Conservation (phyloP, 2,113 vertebrate genomes). For the Halichoerus grypus region DNA sequence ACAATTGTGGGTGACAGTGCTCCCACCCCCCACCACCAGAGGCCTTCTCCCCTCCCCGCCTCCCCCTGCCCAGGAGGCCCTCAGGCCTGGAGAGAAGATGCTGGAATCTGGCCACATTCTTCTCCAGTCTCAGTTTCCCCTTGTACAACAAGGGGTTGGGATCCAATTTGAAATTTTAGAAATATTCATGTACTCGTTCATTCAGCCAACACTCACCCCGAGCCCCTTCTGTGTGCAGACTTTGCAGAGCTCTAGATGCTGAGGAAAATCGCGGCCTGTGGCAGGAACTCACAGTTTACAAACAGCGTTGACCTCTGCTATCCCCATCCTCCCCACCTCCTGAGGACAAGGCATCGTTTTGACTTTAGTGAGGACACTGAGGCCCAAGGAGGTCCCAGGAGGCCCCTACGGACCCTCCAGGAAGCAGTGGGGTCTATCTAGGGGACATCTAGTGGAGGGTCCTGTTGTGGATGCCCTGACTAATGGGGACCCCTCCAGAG, state of each 20-base stretch:
- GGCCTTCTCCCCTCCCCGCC: rapidly evolving
- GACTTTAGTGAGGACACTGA: neutral
- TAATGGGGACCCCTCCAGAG: neutral
- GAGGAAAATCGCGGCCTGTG: rapidly evolving
- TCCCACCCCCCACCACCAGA: neutral
- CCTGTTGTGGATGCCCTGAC: neutral
- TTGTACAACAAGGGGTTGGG: neutral
- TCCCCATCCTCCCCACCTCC: rapidly evolving
- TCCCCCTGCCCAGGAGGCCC: neutral
- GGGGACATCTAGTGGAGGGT: rapidly evolving
- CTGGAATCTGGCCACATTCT: neutral
- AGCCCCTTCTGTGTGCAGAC: neutral
- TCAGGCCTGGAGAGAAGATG: constrained; percentile 23
- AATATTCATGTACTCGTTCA: neutral
- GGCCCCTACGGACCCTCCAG: rapidly evolving
- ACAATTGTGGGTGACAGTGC: no score
- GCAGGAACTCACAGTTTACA: rapidly evolving
- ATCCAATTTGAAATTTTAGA: neutral
- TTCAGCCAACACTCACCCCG: rapidly evolving
- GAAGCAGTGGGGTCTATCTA: neutral
- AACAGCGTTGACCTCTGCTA: neutral
- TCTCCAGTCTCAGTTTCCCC: neutral
- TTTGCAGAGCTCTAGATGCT: rapidly evolving
- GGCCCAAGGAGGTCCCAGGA: neutral
- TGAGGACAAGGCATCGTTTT: rapidly evolving